Conservation (phyloP, 2,113 vertebrate genomes). For the Bothrops jararaca region DNA sequence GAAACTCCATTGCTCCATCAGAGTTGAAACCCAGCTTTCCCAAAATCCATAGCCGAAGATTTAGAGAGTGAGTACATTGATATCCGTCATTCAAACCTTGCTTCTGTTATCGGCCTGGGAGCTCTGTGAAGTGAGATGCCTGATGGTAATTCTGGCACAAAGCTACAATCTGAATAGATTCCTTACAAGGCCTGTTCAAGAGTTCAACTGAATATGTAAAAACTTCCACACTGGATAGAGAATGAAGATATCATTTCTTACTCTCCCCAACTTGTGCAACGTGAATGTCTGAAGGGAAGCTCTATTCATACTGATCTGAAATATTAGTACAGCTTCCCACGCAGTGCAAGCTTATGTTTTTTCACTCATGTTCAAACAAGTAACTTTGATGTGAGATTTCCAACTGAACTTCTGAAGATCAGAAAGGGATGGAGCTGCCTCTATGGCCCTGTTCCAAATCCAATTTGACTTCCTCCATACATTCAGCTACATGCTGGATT, state of each 20-base stretch:
- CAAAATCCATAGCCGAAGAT: conserved; percentile 94
- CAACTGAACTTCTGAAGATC: neutral
- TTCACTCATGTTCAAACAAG: neutral
- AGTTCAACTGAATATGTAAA: neutral
- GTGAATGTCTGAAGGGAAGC: neutral
- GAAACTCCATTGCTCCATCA: conserved; percentile 24
- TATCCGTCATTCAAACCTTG: neutral
- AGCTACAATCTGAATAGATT: neutral
- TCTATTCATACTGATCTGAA: neutral
- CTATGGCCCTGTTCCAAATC: neutral
- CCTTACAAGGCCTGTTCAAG: neutral
- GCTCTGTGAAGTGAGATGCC: neutral
- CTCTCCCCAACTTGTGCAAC: neutral
- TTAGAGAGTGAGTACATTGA: conserved; percentile 85
- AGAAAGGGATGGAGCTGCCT: neutral
- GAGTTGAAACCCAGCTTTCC: conserved; percentile 52
- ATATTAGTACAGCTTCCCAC: neutral
- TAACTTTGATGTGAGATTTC: neutral
- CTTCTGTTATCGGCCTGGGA: neutral
- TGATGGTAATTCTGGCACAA: neutral
- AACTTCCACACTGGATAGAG: neutral
- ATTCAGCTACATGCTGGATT: neutral
- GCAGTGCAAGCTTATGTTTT: neutral
- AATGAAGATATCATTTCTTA: neutral
- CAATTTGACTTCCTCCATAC: neutral